Evolutionary conservation across 2,888 invertebrate genomes (phyloP).

Genomic region (Hirudinaria manillensis): DNA sequence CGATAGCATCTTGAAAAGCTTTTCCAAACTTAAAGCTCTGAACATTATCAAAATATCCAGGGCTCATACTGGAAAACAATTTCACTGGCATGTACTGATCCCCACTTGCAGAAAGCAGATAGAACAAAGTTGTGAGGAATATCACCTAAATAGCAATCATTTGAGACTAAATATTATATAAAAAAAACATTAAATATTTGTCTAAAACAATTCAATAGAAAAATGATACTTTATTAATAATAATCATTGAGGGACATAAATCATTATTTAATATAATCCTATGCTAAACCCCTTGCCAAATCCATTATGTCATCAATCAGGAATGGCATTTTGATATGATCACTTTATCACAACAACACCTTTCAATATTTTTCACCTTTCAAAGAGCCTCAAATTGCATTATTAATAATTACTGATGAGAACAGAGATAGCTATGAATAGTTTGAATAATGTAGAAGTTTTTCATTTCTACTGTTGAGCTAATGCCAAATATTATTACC

Average conservation of each 20-base stretch:
- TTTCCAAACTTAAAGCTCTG: constrained; percentile 47
- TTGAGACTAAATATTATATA: no score
- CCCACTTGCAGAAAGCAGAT: constrained; percentile 79
- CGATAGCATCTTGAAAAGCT: constrained; percentile 57
- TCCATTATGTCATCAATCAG: no score
- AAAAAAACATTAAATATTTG: constrained; percentile 40
- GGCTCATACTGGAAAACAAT: constrained; percentile 73
- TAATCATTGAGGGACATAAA: background rate
- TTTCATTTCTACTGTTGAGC: no score
- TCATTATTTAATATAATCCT: no score
- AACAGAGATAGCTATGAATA: background rate
- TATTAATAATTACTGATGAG: background rate
- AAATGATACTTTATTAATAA: background rate
- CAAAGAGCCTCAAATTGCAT: background rate
- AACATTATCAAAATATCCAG: constrained; percentile 54
- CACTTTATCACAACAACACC: no score
- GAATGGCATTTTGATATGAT: no score
- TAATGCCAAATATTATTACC: constrained; percentile 40
- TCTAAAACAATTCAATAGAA: background rate
- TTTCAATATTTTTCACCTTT: no score
- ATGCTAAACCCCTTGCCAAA: no score
- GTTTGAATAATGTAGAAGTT: no score
- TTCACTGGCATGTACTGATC: constrained; percentile 87
- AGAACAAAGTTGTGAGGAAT: constrained; percentile 92
- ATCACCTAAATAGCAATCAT: constrained; percentile 66